A percentile compares a stretch with the other conserved stretches of the same genome.
Evolutionary conservation across 2,888 invertebrate species (phyloP).

Genomic region (Synergus laeviventris): DNA sequence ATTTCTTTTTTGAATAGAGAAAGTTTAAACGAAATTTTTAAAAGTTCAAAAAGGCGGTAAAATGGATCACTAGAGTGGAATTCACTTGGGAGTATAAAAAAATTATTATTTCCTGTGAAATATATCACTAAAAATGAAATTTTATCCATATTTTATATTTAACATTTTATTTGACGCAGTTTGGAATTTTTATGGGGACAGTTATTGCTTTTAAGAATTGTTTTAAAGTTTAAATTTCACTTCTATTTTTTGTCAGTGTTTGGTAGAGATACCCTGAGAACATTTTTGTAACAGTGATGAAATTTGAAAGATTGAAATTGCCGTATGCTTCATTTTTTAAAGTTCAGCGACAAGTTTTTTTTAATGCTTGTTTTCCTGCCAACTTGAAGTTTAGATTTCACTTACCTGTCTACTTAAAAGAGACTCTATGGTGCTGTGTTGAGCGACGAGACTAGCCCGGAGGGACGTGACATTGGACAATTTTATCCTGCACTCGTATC

Average conservation of each 20-base stretch:
- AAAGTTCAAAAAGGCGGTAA: not conserved
- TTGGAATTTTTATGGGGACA: not conserved
- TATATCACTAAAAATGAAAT: conserved; percentile 19
- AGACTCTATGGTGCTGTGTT: conserved; percentile 67
- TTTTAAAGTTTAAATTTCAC: not conserved
- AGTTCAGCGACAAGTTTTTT: not conserved
- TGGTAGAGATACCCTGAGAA: not conserved
- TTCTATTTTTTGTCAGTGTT: not conserved
- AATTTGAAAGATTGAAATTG: not conserved
- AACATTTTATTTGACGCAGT: conserved; percentile 26
- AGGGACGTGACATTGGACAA: conserved; percentile 73
- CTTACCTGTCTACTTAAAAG: conserved; percentile 74
- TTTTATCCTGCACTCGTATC: conserved; percentile 79
- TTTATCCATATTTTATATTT: conserved; percentile 21
- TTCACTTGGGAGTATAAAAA: conserved; percentile 5
- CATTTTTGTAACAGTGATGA: not conserved
- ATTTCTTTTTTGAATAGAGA: not conserved
- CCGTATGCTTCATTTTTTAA: conserved; percentile 5
- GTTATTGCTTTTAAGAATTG: conserved; percentile 6
- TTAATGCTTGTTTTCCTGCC: conserved; percentile 17
- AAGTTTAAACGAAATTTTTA: not conserved
- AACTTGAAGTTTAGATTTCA: conserved; percentile 40
- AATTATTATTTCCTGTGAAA: conserved; percentile 11
- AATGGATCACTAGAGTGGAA: not conserved
- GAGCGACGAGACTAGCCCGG: conserved; percentile 60